These are phyloP conservation scores for Aplidium turbinatum DNA, from an alignment of 23 tunicate genomes.

Conservation along the genomic window DNA sequence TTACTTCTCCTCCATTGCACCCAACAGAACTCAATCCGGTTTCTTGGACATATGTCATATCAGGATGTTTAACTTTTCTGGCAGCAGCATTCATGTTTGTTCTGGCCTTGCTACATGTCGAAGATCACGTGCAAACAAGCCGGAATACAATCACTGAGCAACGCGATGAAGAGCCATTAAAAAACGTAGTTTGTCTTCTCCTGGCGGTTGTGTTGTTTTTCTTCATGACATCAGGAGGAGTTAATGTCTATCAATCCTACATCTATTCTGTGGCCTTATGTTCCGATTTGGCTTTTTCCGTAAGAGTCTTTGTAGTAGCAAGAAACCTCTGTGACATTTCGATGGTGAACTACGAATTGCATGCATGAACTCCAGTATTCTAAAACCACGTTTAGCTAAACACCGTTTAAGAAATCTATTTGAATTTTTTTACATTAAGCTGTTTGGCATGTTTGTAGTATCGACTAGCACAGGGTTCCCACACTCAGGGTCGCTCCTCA, in stretches of 20 bases:
- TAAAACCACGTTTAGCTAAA: too few relatives aligned
- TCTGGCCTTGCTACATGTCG: constrained; percentile 28
- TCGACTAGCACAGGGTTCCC: too few relatives aligned
- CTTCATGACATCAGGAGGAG: constrained; percentile 30
- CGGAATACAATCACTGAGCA: constrained; percentile 20
- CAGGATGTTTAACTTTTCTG: constrained; percentile 33
- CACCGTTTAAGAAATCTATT: too few relatives aligned
- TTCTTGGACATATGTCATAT: constrained; percentile 77
- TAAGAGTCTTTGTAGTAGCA: too few relatives aligned
- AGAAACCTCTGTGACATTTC: neutral
- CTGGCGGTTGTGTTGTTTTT: constrained; percentile 33
- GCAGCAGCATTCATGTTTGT: constrained; percentile 37
- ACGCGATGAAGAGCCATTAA: constrained; percentile 39
- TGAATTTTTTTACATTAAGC: too few relatives aligned
- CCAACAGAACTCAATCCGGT: constrained; percentile 49
- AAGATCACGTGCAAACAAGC: constrained; percentile 21
- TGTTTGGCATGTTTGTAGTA: too few relatives aligned
- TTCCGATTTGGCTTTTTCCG: constrained; percentile 53
- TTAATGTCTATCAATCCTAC: constrained; percentile 47
- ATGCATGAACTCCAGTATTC: too few relatives aligned
- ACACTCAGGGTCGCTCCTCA: too few relatives aligned
- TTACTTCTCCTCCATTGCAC: neutral
- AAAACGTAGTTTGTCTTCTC: constrained; percentile 52
- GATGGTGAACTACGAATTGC: neutral
- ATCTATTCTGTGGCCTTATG: constrained; percentile 64